Evolutionary conservation across 1,140 invertebrate species (phyloP).

Genomic region (Helicorthomorpha holstii): DNA sequence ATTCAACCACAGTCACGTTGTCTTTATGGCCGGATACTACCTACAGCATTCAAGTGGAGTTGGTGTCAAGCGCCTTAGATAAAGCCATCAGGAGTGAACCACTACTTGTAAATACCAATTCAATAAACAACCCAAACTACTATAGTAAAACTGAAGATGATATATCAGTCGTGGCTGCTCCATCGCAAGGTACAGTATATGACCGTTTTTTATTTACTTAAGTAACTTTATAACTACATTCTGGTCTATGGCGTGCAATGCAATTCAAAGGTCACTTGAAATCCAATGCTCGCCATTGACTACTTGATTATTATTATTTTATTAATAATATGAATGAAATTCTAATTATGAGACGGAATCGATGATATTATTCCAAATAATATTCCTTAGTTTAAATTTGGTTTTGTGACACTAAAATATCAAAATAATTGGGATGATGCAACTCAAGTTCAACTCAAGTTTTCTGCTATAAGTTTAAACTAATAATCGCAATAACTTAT

Average conservation of each 20-base stretch:
- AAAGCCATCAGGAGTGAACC: constrained; percentile 11
- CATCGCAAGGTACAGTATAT: neutral
- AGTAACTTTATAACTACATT: neutral
- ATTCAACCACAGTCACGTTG: constrained; percentile 53
- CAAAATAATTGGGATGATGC: neutral
- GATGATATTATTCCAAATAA: neutral
- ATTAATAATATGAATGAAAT: neutral
- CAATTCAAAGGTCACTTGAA: neutral
- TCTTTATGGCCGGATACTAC: constrained; percentile 61
- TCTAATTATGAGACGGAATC: too few relatives aligned
- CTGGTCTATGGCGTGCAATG: neutral
- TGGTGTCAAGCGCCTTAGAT: constrained; percentile 14
- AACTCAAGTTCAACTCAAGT: neutral
- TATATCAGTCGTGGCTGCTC: neutral
- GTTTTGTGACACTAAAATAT: neutral
- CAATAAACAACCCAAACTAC: neutral
- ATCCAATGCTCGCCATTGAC: neutral
- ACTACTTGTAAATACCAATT: constrained; percentile 13
- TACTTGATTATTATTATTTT: neutral
- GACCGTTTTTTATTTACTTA: neutral
- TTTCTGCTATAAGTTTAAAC: neutral
- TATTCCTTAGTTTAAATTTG: neutral
- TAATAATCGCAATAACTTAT: neutral
- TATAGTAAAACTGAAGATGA: neutral
- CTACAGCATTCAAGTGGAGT: constrained; percentile 49